Evolutionary conservation across 1,140 invertebrate species (phyloP), one percentile per base, ranked within the genome.

Genomic region (Sogatella furcifera): DNA sequence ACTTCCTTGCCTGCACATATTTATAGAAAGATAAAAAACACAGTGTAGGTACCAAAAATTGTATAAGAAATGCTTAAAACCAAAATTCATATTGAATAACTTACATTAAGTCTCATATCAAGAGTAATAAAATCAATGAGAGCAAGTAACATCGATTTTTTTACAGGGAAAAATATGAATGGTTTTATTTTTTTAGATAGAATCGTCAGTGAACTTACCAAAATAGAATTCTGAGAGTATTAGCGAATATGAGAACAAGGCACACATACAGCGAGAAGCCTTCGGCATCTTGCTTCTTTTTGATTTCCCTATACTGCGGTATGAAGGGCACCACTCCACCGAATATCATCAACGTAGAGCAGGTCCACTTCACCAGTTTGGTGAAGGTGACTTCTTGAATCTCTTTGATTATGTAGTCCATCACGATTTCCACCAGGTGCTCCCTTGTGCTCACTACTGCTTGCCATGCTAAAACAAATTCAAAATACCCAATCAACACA

Each of bases 201-300:
- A 44, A 14, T 46, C 17, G 44, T 42, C 21, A 13, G 17, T 31
- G 63, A 63, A 80, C 84, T 81, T 80, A 98, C 97, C 97, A 99
- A 80, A 98, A 99, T 60, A 97, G 78, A 71, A 99, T 98, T 67
- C 97, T 83, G 49, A 99, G 79, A 57, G 92, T 97, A 72, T 98
- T 98, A 42, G 97, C 96, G 71, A 98, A 81, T 34, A 98, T 78
- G 19, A 99, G 80, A 4, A 93, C 88, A 38, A 99, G 78, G 72
- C 97, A 99, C 42, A 99, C 97, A 71, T 95, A 93, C 5, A 96
- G 77, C 0, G 95, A 98, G 77, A 99, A 99, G 5, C 97, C 97
- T 68, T 92, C 92, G 17, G 92, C 85, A 77, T 97, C 92, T 71
- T 92, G 84, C 22, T 89, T 91, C 66, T 80, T 81, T 70, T 85